A percentile compares a stretch with the other conserved stretches of the same genome.
Conservation (phyloP, 2,113 vertebrate genomes). For the Rafetus swinhoei region DNA sequence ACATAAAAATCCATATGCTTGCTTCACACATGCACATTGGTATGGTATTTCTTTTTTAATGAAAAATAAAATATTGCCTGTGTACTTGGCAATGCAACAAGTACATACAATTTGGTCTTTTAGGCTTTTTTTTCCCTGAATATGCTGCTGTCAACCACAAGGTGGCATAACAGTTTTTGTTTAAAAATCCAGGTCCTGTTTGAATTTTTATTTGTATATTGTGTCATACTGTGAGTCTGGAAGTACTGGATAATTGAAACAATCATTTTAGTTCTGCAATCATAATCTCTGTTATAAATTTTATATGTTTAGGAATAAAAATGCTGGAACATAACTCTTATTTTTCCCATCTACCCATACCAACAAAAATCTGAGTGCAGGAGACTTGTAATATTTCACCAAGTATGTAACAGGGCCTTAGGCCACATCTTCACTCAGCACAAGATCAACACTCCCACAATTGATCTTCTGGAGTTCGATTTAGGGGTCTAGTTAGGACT, state of each 20-base stretch:
- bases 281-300: background rate
- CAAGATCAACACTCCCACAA: too few relatives aligned
- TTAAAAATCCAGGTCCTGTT: background rate
- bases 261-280: rapidly evolving
- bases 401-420: background rate
- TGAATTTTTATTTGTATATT: background rate
- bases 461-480: too few relatives aligned
- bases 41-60: background rate
- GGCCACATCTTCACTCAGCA: too few relatives aligned
- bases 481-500: too few relatives aligned
- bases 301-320: background rate
- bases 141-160: constrained; percentile 33
- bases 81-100: background rate
- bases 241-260: background rate
- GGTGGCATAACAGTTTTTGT: constrained; percentile 41
- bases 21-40: background rate
- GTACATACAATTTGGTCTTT: background rate
- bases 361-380: background rate
- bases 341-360: background rate
- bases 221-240: rapidly evolving
- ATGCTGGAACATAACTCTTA: background rate
- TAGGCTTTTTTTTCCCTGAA: background rate
- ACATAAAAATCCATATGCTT: background rate
- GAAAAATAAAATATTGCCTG: background rate
- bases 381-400: background rate